phyloP scores from a whole-genome alignment of 2,797 vertebrate genomes.

The Gobio occitaniae region DNA sequence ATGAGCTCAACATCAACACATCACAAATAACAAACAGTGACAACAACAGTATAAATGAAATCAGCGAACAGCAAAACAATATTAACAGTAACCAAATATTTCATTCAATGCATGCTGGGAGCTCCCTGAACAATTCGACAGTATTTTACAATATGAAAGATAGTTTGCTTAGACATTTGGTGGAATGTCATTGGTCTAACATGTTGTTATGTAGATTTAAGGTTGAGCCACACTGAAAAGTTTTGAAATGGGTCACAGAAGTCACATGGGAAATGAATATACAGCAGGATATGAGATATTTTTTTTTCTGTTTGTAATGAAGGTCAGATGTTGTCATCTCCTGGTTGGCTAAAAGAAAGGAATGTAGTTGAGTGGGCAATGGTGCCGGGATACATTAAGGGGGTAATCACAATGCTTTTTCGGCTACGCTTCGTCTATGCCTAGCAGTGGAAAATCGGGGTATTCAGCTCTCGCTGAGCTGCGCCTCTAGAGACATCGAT shows the following conservation, averaged over 20 bases:
- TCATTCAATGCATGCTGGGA: background rate
- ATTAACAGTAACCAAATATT: background rate
- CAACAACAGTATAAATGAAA: background rate
- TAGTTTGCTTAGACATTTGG: background rate
- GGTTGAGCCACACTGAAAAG: background rate
- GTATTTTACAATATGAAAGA: background rate
- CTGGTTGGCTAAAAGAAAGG: constrained; percentile 38
- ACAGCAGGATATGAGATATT: constrained; percentile 35
- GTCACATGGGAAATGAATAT: constrained; percentile 18
- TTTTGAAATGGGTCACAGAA: constrained; percentile 18
- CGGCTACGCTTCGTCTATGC: constrained; percentile 41
- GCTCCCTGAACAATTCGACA: background rate
- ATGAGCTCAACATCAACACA: background rate
- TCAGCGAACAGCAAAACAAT: constrained; percentile 2
- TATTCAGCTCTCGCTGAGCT: constrained; percentile 52
- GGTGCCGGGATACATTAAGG: constrained; percentile 5
- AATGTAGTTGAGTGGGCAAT: constrained; percentile 32
- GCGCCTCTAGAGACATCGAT: constrained; percentile 58
- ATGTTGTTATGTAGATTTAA: constrained; percentile 3
- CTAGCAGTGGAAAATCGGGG: constrained; percentile 50
- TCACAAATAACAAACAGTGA: background rate
- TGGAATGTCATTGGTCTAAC: background rate
- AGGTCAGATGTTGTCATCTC: constrained; percentile 42
- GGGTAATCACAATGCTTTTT: constrained; percentile 48
- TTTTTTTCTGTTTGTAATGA: constrained; percentile 21